A percentile compares a stretch with the other conserved stretches of the same genome.
phyloP scores from a whole-genome alignment of 1,140 invertebrate genomes.

The Diabrotica virgifera region DNA sequence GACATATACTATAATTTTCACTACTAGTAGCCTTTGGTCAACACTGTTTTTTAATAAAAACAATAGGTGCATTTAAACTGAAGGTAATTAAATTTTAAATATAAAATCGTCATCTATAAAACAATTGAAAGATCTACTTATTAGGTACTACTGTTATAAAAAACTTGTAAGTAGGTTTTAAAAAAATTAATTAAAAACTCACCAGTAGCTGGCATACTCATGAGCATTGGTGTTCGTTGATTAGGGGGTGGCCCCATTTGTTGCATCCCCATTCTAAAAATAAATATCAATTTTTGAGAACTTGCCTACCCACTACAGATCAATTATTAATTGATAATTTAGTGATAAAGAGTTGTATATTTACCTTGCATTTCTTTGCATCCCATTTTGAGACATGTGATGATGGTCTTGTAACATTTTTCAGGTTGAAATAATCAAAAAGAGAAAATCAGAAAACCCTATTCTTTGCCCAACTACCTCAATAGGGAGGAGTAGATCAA shows the following conservation, averaged over 20 bases:
- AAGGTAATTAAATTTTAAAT: too few relatives aligned
- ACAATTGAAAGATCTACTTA: too few relatives aligned
- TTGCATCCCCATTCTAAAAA: conserved; percentile 42
- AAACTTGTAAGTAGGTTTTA: too few relatives aligned
- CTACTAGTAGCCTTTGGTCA: too few relatives aligned
- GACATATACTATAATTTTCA: too few relatives aligned
- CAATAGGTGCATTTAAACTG: too few relatives aligned
- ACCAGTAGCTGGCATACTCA: conserved; percentile 44
- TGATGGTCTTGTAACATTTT: conserved; percentile 46
- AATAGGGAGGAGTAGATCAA: conserved; percentile 21
- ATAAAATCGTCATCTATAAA: too few relatives aligned
- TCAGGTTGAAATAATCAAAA: conserved; percentile 23
- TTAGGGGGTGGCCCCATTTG: conserved; percentile 46
- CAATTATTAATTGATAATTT: conserved; percentile 5
- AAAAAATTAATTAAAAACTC: conserved; percentile 1
- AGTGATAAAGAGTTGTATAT: not conserved
- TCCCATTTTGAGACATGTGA: conserved; percentile 44
- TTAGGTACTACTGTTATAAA: too few relatives aligned
- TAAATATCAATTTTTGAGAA: not conserved
- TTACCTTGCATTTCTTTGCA: conserved; percentile 47
- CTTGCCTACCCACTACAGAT: not conserved
- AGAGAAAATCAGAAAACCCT: conserved; percentile 12
- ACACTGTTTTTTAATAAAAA: too few relatives aligned
- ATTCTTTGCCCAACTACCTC: conserved; percentile 18
- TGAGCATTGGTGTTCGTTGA: conserved; percentile 41